Base-by-base conservation (phyloP, 2,888 invertebrate species). In the Elgonia sp. region DNA sequence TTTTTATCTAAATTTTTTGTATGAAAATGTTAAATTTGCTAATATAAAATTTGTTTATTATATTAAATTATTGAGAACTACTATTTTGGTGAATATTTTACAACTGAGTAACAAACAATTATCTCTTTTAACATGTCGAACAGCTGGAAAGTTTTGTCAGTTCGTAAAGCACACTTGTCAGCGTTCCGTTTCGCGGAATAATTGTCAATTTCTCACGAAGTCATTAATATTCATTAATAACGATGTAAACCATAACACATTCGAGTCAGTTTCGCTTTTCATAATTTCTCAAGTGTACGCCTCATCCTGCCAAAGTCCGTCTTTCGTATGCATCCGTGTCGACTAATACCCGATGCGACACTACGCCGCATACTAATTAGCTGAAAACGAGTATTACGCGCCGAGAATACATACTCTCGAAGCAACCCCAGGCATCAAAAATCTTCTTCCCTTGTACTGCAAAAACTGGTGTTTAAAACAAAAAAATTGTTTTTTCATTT, bases 351-450 rank as follows among this genome's bases (percentile, higher is more conserved):
- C 91, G 81, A 88, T 89, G 91, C 90, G 65, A 87, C 83, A 89
- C 90, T 67, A 88, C 60, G 90, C 80, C 86, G 91, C 92, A 92
- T 92, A 92, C 92, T 91, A 92, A 92, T 92, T 91, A 92, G 91
- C 83, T 79, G 79, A 88, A 57, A 73, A 86, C 83, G 83, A 85
- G 69, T 65, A 80, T 69, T 89, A 91, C 91, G 91, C 90, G 84
- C 7, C 18, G 76, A 40, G 84, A 84, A 84, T 87, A 82, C 77
- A 70, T 75, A 29, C 29, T 29, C 1, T 0, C 60, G 40, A 50
- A 18, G 5, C 46, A 0, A 60, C 40, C 46, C 73, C 18, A 46
- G 37, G 18, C 70, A 14, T 14, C 42, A 50, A 79, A 55, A 67
- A 42, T 69, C 21, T 21, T n/a, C 57, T n/a, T n/a, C 67, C 5